Evolutionary conservation across 1,140 invertebrate species (phyloP), one percentile per base, ranked within the genome.

Genomic region (Magallana gigas): DNA sequence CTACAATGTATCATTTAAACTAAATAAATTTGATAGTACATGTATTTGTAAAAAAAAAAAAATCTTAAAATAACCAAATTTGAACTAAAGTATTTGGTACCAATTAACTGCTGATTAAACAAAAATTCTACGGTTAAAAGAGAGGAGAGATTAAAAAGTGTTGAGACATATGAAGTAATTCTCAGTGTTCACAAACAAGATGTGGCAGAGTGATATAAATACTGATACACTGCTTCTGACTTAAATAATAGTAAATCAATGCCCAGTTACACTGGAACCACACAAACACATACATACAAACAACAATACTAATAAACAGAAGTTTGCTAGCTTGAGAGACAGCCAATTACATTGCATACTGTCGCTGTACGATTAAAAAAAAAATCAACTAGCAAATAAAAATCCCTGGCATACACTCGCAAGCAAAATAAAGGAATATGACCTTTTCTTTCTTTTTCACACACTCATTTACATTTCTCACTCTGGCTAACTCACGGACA

Each of bases 341-440:
- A 83, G 81, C 57, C 81, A 83, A 83, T 83, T 83, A 83, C 48
- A 83, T 83, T 83, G 81, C 48, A 83, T 83, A 83, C 81, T 83
- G 81, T 83, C 81, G 16, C 14, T 11, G 48, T 57, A 56, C 7
- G 48, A 57, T n/a, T 14, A 83, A 83, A n/a, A 82, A 82, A 56
- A 58, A 57, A 29, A 57, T 76, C 68, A 76, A 76, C 23, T 11
- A 76, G 68, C 68, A 76, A 76, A 76, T 29, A 8, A 48, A 48
- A 76, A 36, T 76, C 68, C 36, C 68, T 76, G 36, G 68, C 68
- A 76, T 29, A 12, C 36, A 76, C 23, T 68, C 64, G 29, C 64
- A n/a, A 68, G 64, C n/a, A 23, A 76, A 76, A 18, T 29, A 57
- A 56, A 16, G 16, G 57, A 14, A 83, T 57, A 29, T 56, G 7